Conservation (phyloP, 2,888 invertebrate species). For the Protophormia terraenovae region DNA sequence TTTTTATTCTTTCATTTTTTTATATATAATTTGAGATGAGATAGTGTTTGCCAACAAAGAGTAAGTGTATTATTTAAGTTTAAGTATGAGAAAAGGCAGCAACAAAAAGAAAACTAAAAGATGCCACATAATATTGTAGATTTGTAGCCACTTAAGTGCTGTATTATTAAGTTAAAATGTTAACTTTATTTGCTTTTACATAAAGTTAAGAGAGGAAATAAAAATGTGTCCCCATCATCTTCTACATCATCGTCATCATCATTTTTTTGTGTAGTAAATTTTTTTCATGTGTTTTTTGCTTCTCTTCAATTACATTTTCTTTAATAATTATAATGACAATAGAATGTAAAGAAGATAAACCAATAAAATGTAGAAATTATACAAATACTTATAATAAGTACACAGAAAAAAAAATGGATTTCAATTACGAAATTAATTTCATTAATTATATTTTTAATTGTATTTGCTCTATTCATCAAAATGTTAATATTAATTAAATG, state of each 20-base stretch:
- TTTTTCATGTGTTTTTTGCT: neutral
- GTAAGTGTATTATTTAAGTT: neutral
- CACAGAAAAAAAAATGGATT: too few species aligned
- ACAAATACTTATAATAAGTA: neutral
- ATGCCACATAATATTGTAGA: constrained; percentile 39
- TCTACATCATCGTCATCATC: neutral
- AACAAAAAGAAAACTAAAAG: neutral
- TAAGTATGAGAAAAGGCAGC: neutral
- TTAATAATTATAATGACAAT: constrained; percentile 26
- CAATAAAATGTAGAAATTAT: neutral
- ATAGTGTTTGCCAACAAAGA: neutral
- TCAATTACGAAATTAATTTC: too few species aligned
- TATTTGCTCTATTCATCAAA: too few species aligned
- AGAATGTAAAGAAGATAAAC: neutral
- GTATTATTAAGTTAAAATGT: constrained; percentile 56
- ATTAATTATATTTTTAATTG: too few species aligned
- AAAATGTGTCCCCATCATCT: too few species aligned
- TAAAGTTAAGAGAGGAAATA: constrained; percentile 43
- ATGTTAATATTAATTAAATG: too few species aligned
- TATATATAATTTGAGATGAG: constrained; percentile 3
- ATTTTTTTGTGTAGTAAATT: neutral
- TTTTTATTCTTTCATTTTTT: constrained; percentile 2
- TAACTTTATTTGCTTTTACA: constrained; percentile 50
- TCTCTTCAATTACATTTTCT: neutral
- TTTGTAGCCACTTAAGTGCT: constrained; percentile 55